phyloP scores from a whole-genome alignment of 2,113 vertebrate genomes.

The Euleptes europaea region DNA sequence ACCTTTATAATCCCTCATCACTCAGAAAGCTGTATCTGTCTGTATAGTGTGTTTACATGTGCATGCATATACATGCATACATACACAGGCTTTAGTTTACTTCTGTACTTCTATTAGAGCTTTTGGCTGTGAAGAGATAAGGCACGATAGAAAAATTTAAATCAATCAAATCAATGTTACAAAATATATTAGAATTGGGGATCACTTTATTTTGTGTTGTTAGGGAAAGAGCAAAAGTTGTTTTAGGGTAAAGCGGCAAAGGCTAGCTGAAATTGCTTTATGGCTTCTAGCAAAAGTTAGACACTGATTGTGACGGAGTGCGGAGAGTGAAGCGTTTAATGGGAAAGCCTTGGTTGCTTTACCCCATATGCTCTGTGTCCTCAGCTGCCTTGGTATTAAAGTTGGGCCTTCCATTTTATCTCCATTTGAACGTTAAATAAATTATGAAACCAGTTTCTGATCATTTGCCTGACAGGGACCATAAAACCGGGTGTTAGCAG shows the following conservation, averaged over 20 bases:
- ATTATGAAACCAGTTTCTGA: background rate
- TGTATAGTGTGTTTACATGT: background rate
- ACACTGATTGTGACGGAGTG: too few relatives aligned
- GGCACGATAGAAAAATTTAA: too few relatives aligned
- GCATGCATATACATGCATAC: background rate
- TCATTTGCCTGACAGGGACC: constrained; percentile 20
- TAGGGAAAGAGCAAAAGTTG: background rate
- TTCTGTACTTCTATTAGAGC: background rate
- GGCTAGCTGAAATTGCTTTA: background rate
- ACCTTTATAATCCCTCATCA: background rate
- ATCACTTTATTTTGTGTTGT: background rate
- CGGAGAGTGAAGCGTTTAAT: background rate
- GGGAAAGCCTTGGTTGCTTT: background rate
- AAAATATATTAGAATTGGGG: background rate
- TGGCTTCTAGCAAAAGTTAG: background rate
- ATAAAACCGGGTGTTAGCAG: background rate
- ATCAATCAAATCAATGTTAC: background rate
- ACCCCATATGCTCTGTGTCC: background rate
- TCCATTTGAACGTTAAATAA: background rate
- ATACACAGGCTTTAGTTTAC: background rate
- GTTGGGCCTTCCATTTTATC: background rate
- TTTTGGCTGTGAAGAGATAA: too few relatives aligned
- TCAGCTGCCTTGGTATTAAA: background rate
- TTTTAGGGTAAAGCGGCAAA: too few relatives aligned
- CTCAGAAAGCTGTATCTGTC: background rate